Evolutionary conservation across 2,888 invertebrate species (phyloP), one percentile per base, ranked within the genome.

Genomic region (Amiota minor): DNA sequence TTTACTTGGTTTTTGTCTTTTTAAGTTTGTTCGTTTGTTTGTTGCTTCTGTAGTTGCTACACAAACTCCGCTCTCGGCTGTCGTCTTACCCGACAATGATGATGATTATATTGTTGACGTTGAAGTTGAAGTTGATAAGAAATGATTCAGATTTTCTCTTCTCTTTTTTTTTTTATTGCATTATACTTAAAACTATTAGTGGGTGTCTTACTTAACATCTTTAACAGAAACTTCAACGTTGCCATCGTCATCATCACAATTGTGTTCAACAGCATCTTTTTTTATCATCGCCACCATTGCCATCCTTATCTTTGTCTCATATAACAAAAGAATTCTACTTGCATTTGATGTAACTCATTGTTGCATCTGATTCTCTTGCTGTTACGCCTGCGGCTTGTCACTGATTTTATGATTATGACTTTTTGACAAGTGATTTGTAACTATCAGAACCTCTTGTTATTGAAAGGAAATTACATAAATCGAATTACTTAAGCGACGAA

Each of bases 121-220:
- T 84, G 86, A 84, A 78, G 81, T 79, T 84, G 86, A 84, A 78
- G 84, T 86, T 86, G 84, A 84, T 83, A 80, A 82, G 80, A 83
- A 81, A 80, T 82, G 84, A 84, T 86, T 85, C 81, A 81, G 84
- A 81, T 82, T 86, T 85, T 86, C 83, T 80, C 82, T 79, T 35
- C 6, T 35, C 6, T 8, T 35, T 35, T 35, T 35, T 35, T 35
- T 6, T 81, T 84, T 86, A 86, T 86, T 83, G 86, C 83, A 86
- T 86, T 84, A 84, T 83, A 81, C 85, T 84, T 86, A 83, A 84
- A 86, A 84, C 85, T 84, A 86, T 86, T 86, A 86, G 86, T 79
- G 80, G 74, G 81, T 35, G 45, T 35, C 35, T 35, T 35, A 35
- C 35, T 35, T 8, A 35, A 35, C 35, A 35, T 35, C 35, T 35